Base-by-base conservation (phyloP, 2,797 vertebrate species). In the Helicolenus hilgendorfi region DNA sequence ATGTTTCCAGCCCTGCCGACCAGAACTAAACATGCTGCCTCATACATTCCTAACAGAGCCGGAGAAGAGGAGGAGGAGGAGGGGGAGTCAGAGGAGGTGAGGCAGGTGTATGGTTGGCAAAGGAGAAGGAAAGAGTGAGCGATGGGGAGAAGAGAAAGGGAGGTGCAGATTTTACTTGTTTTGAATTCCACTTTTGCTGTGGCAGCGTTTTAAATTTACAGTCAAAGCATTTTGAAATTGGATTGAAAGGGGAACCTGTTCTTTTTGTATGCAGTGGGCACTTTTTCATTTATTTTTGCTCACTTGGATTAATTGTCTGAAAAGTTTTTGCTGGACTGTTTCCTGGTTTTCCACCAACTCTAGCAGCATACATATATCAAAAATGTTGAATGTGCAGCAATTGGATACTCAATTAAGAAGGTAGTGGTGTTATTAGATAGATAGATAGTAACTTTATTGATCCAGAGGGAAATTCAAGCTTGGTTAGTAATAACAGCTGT, bases 1-100 rank as follows among this genome's bases (percentile, higher is more conserved):
- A 94, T 92, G 89, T 90, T 91, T 92, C 80, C 89, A 91, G 83
- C 69, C 70, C 77, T 82, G 78, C 31, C 45, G 26, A 77, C 78
- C 91, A 90, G 91, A 93, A 90, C 79, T 71, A 94, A 94, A 95
- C 89, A 86, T 92, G 92, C 93, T 95, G 94, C 83, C 94, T 96
- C 94, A 95, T 91, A 92, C 94, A 96, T 97, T 96, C 93, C 93
- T 95, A 11, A 22, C 33, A 41, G 83, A 53, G 62, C 58, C 5
- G 70, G 70, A 84, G 84, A 71, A 81, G 77, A 24, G 81, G 83
- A 9, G 62, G 11, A n/a, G 20, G 49, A 36, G 13, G 31, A 26
- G 41, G 15, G 62, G n/a, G 11, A 56, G 60, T 35, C 18, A 20
- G 38, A 62, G 49, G 56, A 55, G 80, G 29, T 36, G 70, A 76